Conservation (phyloP, 1,140 invertebrate species). For the Drosophila bipectinata region DNA sequence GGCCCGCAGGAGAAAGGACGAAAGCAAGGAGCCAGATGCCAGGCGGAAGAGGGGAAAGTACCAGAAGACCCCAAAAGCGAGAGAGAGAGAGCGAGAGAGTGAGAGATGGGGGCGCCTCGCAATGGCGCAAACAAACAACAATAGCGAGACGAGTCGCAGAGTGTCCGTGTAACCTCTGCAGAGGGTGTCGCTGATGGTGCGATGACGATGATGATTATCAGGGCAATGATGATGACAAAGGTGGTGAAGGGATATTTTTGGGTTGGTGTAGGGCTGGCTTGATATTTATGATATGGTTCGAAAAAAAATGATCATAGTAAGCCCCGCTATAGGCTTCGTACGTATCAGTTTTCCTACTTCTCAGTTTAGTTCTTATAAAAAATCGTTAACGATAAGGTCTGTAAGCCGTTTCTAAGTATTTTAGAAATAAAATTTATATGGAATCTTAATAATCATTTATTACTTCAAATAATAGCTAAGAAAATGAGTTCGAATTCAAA, state of each 20-base stretch:
- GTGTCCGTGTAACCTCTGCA: conserved; percentile 70
- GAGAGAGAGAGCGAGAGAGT: background rate
- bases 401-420: too few relatives aligned
- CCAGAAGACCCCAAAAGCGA: background rate
- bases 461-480: too few relatives aligned
- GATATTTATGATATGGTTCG: background rate
- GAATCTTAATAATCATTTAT: too few relatives aligned
- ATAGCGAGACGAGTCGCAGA: conserved; percentile 59
- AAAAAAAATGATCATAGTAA: background rate
- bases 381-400: too few relatives aligned
- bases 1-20: conserved; percentile 37
- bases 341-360: too few relatives aligned
- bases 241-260: background rate
- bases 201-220: conserved; percentile 30
- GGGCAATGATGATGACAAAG: conserved; percentile 18
- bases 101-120: conserved; percentile 2
- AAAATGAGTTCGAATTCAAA: background rate
- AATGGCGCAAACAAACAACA: conserved; percentile 80
- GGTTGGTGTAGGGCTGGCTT: background rate
- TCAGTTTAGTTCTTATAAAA: too few relatives aligned
- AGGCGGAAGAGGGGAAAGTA: conserved; percentile 6
- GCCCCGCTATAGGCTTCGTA: too few relatives aligned
- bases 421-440: too few relatives aligned
- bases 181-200: conserved; percentile 62
- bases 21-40: background rate